Evolutionary conservation across 1,140 invertebrate species (phyloP).

Genomic region (Adelges cooleyi): DNA sequence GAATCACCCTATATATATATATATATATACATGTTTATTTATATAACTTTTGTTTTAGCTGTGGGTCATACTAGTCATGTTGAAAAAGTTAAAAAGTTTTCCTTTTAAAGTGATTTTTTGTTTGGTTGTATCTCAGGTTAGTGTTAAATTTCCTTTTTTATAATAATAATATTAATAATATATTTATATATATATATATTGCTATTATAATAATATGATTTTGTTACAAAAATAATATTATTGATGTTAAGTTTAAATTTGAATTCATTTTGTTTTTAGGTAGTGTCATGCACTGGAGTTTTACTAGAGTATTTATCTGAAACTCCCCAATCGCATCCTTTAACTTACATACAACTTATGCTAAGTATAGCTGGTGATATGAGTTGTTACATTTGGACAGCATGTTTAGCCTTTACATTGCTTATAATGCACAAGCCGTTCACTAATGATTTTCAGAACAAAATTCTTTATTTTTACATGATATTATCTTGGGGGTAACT

Average conservation of each 20-base stretch:
- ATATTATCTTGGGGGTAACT: conserved; percentile 66
- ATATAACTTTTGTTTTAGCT: conserved; percentile 67
- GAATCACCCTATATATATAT: too few relatives aligned
- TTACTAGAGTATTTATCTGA: conserved; percentile 23
- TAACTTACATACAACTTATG: conserved; percentile 50
- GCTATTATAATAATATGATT: too few relatives aligned
- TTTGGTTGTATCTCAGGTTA: conserved; percentile 66
- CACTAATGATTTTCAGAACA: conserved; percentile 12
- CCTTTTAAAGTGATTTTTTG: conserved; percentile 72
- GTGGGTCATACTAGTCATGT: conserved; percentile 59
- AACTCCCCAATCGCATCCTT: conserved; percentile 30
- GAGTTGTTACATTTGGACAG: conserved; percentile 69
- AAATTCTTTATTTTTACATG: conserved; percentile 29
- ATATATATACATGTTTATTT: too few relatives aligned
- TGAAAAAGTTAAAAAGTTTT: conserved; percentile 61
- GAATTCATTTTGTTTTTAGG: not conserved
- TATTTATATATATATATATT: too few relatives aligned
- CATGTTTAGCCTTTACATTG: conserved; percentile 63
- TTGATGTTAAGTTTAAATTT: too few relatives aligned
- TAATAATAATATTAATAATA: too few relatives aligned
- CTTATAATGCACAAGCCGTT: conserved; percentile 57
- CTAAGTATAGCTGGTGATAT: conserved; percentile 62
- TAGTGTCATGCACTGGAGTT: conserved; percentile 16
- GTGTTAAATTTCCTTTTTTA: too few relatives aligned
- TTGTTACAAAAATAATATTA: too few relatives aligned